Base-by-base conservation (phyloP, 1,140 invertebrate genomes). In the Brachionus plicatilis region DNA sequence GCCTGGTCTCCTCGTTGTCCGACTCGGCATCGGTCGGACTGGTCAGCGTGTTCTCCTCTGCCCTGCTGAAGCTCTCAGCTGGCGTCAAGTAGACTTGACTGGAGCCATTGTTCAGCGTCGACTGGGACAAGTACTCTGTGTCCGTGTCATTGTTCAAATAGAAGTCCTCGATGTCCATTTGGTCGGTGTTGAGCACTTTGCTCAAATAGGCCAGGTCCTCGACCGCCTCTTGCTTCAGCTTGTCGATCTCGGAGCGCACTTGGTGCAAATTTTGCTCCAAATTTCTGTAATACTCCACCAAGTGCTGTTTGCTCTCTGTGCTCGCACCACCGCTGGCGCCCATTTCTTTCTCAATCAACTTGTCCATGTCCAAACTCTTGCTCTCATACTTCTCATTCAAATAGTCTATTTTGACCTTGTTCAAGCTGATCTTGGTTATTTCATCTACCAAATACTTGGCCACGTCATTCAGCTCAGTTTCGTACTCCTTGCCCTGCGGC, bases 71-170 rank as follows among this genome's bases (percentile, higher is more conserved):
- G 45, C 79, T 82, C 12, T 82, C 79, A 45, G 79, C 79, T 12
- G 79, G 79, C 7, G 79, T 82, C 41, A 82, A 65, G 53, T 82
- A 82, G 12, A 68, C 53, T 82, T 82, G 79, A 47, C 79, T 82
- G 0, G 53, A 43, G 14, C 20, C 65, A 3, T 65, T 12, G 41
- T 65, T 60, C 6, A 60, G 53, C 2, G 53, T 82, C n/a, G 53
- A 43, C 37, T 82, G 79, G 2, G 79, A 82, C 53, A 82, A 82
- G 37, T 82, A 82, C 27, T 82, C 37, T 0, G 79, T 82, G 20
- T 76, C 72, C 12, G 41, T 50, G 17, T 76, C 79, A 45, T 82
- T 68, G n/a, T 82, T 82, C 37, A 82, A 68, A 43, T 82, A 68
- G 20, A 43, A 43, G 12, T 82, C n/a, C 2, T 82, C 79, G 14